A percentile compares a stretch with the other conserved stretches of the same genome.
Conservation (phyloP, 2,113 vertebrate genomes). For the Mustelus asterias region DNA sequence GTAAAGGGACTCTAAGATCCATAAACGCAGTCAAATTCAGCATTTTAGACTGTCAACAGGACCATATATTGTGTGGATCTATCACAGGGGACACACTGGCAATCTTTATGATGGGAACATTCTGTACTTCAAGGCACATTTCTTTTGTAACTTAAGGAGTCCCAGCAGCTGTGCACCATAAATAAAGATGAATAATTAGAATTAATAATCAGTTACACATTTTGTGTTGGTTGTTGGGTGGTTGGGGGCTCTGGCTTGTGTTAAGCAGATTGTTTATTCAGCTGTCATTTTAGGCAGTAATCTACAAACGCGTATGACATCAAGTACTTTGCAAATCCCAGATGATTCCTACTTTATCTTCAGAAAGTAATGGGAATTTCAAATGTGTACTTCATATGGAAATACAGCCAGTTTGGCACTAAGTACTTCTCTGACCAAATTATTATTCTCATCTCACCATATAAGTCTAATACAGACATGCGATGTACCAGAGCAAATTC, state of each 20-base stretch:
- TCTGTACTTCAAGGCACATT: constrained; percentile 37
- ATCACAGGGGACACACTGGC: constrained; percentile 27
- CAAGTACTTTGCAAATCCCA: constrained; percentile 32
- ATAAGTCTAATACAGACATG: background rate
- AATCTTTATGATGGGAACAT: constrained; percentile 33
- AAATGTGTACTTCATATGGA: background rate
- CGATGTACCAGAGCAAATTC: background rate
- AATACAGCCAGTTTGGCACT: background rate
- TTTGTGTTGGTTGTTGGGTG: constrained; percentile 24
- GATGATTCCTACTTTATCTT: constrained; percentile 15
- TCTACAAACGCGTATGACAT: constrained; percentile 1
- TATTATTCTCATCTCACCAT: constrained; percentile 6
- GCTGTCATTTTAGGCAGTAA: constrained; percentile 27
- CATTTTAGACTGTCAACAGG: constrained; percentile 27
- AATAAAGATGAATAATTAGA: constrained; percentile 38
- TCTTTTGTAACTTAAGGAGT: constrained; percentile 32
- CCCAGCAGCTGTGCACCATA: constrained; percentile 34
- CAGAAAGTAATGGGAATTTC: constrained; percentile 30
- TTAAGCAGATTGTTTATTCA: constrained; percentile 35
- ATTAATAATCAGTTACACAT: constrained; percentile 37
- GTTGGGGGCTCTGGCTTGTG: constrained; percentile 3
- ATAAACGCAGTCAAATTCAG: constrained; percentile 34
- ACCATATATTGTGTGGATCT: constrained; percentile 27
- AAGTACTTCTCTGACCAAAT: background rate
- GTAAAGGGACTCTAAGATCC: constrained; percentile 27